Evolutionary conservation across 2,888 invertebrate genomes (phyloP).

Genomic region (Chrysopilus asiliformis): DNA sequence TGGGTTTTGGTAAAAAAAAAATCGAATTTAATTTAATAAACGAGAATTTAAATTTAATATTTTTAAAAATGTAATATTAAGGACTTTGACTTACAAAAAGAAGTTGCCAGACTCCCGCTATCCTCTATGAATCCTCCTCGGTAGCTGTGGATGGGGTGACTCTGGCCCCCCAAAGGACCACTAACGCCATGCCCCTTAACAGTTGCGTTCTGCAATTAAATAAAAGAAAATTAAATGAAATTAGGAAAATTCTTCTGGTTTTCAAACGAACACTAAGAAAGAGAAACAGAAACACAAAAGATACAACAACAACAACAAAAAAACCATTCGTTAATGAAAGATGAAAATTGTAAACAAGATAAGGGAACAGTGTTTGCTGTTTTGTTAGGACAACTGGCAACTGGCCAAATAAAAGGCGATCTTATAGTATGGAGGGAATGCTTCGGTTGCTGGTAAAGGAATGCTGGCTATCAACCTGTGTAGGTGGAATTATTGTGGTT

Average conservation of each 20-base stretch:
- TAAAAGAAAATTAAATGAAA: slow-evolving; percentile 1
- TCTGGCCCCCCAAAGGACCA: slow-evolving; percentile 14
- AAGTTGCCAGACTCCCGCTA: slow-evolving; percentile 8
- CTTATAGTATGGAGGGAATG: too few species aligned
- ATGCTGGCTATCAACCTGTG: too few species aligned
- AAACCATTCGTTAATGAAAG: too few species aligned
- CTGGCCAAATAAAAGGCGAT: too few species aligned
- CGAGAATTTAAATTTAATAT: background rate
- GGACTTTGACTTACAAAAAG: slow-evolving; percentile 11
- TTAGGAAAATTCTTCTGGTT: background rate
- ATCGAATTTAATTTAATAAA: slow-evolving; percentile 7
- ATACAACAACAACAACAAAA: background rate
- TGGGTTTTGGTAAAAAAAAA: slow-evolving; percentile 8
- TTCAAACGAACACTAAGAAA: background rate
- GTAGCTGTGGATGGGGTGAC: slow-evolving; percentile 12
- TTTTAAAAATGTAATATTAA: slow-evolving; percentile 1
- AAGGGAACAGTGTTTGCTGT: background rate
- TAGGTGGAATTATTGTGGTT: too few species aligned
- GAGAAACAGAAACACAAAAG: background rate
- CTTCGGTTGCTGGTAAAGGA: too few species aligned
- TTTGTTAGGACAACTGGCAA: slow-evolving; percentile 2
- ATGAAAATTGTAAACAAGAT: too few species aligned
- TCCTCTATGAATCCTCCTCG: slow-evolving; percentile 12
- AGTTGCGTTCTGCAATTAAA: slow-evolving; percentile 6
- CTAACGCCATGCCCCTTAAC: slow-evolving; percentile 15